Percentiles rank a stretch among this genome's conserved stretches.
These are phyloP conservation scores for Phalangium opilio DNA, from an alignment of 2,888 invertebrate genomes.

Conservation along the genomic window DNA sequence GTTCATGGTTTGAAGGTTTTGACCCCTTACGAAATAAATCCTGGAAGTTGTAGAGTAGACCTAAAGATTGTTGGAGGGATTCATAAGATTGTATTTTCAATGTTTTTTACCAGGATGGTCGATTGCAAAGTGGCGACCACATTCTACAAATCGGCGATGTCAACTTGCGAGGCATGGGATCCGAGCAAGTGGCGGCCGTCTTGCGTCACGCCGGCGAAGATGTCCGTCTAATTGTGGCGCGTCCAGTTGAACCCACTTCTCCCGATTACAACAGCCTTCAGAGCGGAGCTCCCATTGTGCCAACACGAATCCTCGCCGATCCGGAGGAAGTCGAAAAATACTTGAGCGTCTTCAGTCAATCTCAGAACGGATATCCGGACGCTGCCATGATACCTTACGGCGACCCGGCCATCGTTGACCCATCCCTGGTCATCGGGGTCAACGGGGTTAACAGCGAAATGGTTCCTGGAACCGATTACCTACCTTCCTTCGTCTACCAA, in stretches of 20 bases:
- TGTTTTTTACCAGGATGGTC: conserved; percentile 56
- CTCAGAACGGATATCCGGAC: conserved; percentile 18
- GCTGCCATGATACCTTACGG: conserved; percentile 5
- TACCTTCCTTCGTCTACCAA: too few species aligned
- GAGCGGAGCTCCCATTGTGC: conserved; percentile 71
- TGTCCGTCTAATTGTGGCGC: conserved; percentile 83
- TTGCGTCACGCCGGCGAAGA: conserved; percentile 87
- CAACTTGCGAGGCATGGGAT: conserved; percentile 87
- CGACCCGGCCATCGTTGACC: too few species aligned
- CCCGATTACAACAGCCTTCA: conserved; percentile 53
- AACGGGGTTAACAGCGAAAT: too few species aligned
- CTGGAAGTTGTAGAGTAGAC: too few species aligned
- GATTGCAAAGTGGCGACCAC: conserved; percentile 93
- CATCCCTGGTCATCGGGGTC: too few species aligned
- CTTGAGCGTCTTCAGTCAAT: conserved; percentile 32
- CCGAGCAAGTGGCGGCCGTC: conserved; percentile 84
- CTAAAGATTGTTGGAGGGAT: too few species aligned
- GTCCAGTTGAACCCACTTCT: conserved; percentile 68
- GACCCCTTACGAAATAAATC: too few species aligned
- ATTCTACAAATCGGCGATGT: conserved; percentile 89
- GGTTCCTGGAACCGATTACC: too few species aligned
- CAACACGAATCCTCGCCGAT: conserved; percentile 71
- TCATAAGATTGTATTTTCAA: too few species aligned
- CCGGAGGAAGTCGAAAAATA: conserved; percentile 66
- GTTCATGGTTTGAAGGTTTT: too few species aligned